These are phyloP conservation scores for Sarcophaga peregrina DNA, from an alignment of 1,140 invertebrate genomes.

Conservation along the genomic window DNA sequence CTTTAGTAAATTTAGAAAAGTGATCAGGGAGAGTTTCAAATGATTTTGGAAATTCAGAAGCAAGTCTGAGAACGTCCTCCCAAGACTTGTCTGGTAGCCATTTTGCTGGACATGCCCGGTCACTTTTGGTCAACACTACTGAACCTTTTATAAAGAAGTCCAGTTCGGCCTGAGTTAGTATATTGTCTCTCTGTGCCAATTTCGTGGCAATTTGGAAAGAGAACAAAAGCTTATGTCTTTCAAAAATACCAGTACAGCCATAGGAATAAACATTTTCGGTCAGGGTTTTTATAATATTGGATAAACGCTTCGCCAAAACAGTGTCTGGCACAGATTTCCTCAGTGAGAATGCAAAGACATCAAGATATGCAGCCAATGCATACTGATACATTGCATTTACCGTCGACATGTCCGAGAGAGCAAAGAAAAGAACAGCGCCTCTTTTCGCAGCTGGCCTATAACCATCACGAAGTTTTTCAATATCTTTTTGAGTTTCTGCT, in stretches of 20 bases:
- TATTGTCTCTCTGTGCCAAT: conserved; percentile 76
- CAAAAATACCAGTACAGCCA: conserved; percentile 91
- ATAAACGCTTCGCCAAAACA: conserved; percentile 75
- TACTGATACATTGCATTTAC: conserved; percentile 94
- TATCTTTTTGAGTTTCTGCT: conserved; percentile 76
- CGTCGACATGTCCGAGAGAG: conserved; percentile 84
- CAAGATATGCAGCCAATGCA: conserved; percentile 81
- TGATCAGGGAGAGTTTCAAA: conserved; percentile 77
- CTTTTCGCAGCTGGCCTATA: conserved; percentile 84
- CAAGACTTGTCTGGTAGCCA: conserved; percentile 82
- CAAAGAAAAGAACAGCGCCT: conserved; percentile 90
- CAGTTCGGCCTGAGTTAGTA: conserved; percentile 77
- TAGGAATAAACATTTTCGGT: conserved; percentile 90
- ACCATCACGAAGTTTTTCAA: conserved; percentile 83
- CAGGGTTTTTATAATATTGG: conserved; percentile 84
- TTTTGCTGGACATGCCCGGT: conserved; percentile 72
- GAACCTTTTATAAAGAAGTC: conserved; percentile 92
- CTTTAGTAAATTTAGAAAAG: conserved; percentile 70
- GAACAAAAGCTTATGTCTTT: conserved; percentile 88
- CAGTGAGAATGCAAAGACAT: conserved; percentile 83
- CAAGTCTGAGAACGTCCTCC: conserved; percentile 83
- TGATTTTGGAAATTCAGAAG: conserved; percentile 74
- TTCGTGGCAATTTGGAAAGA: conserved; percentile 91
- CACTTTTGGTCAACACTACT: conserved; percentile 79
- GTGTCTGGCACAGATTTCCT: conserved; percentile 82